phyloP scores from a whole-genome alignment of 2,113 vertebrate species.

The Neodon shergylaensis region DNA sequence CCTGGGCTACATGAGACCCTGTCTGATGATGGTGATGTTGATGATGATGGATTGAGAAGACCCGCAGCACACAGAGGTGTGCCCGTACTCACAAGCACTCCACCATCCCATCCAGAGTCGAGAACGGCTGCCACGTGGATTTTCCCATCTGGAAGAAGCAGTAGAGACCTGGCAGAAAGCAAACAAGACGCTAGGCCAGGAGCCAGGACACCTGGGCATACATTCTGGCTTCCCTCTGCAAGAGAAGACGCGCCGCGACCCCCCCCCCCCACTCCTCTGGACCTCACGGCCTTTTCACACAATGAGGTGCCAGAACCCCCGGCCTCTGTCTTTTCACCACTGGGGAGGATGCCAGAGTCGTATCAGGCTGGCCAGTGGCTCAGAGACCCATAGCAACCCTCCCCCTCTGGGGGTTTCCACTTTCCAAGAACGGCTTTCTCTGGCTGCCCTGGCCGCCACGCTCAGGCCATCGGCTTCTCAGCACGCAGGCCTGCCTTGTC shows the following conservation, averaged over 20 bases:
- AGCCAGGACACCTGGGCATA: slow-evolving; percentile 67
- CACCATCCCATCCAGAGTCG: neutral
- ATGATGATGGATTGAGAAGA: neutral
- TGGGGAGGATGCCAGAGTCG: neutral
- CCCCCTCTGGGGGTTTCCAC: slow-evolving; percentile 54
- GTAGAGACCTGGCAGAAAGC: slow-evolving; percentile 27
- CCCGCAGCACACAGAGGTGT: neutral
- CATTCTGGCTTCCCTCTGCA: neutral
- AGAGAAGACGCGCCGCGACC: neutral
- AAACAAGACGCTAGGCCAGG: neutral
- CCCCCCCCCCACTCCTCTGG: neutral
- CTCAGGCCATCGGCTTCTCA: slow-evolving; percentile 50
- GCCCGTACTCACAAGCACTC: neutral
- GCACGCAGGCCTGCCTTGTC: slow-evolving; percentile 62
- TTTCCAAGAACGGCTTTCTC: slow-evolving; percentile 74
- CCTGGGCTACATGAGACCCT: neutral
- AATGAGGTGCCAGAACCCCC: neutral
- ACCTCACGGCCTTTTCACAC: slow-evolving; percentile 9
- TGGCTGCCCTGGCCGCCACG: neutral
- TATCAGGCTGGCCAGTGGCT: slow-evolving; percentile 36
- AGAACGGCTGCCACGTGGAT: slow-evolving; percentile 52
- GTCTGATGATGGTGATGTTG: no score
- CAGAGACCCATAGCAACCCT: slow-evolving; percentile 51
- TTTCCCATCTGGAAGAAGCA: slow-evolving; percentile 36
- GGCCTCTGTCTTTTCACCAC: slow-evolving; percentile 59